Percentiles rank a stretch among this genome's conserved stretches.
phyloP scores from a whole-genome alignment of 2,888 invertebrate species.

The Allophyes oxyacanthae region DNA sequence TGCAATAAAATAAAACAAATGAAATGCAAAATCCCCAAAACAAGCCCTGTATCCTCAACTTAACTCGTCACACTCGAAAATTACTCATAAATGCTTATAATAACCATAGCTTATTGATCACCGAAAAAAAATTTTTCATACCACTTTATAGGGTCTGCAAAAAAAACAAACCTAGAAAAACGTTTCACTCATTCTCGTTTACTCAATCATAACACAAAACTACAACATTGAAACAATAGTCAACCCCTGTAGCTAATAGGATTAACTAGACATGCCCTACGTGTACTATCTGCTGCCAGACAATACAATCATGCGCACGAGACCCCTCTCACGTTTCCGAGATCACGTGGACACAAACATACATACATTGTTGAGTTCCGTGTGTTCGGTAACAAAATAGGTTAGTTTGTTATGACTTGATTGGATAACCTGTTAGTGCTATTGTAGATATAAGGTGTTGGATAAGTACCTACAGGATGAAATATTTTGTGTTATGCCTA shows the following conservation, averaged over 20 bases:
- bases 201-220: background rate
- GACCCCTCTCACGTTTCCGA: conserved; percentile 33
- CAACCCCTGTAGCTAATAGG: conserved; percentile 10
- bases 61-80: no score
- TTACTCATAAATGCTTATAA: no score
- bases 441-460: background rate
- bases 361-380: conserved; percentile 14
- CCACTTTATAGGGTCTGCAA: no score
- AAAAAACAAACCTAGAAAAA: no score
- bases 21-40: no score
- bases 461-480: no score
- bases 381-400: conserved; percentile 21
- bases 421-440: conserved; percentile 14
- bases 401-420: background rate
- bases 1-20: no score
- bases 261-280: conserved; percentile 22
- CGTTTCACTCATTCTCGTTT: background rate
- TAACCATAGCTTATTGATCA: no score
- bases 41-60: no score
- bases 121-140: no score
- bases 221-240: background rate
- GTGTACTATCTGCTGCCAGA: conserved; percentile 27
- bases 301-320: conserved; percentile 25
- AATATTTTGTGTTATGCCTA: no score
- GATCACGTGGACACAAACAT: conserved; percentile 43